phyloP scores from a whole-genome alignment of 2,113 vertebrate genomes.

The Cheilinus undulatus region DNA sequence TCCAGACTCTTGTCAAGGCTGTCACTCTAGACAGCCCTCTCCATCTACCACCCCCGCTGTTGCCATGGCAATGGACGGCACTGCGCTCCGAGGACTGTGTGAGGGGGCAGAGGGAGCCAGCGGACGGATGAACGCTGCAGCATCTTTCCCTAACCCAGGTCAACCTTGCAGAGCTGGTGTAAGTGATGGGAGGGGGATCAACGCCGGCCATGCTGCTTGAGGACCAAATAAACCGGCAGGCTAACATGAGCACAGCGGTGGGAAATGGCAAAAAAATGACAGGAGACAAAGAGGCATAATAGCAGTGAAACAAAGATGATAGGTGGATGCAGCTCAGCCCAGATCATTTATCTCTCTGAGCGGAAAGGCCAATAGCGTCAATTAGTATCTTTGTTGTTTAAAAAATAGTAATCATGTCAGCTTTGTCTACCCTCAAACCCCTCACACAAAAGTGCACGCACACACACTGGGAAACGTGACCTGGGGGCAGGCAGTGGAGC shows the following conservation, averaged over 20 bases:
- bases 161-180: slow-evolving; percentile 70
- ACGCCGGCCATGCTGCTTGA: slow-evolving; percentile 47
- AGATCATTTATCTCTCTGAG: slow-evolving; percentile 31
- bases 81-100: slow-evolving; percentile 72
- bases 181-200: slow-evolving; percentile 64
- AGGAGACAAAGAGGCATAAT: not conserved
- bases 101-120: slow-evolving; percentile 75
- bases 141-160: slow-evolving; percentile 80
- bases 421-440: slow-evolving; percentile 34
- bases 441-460: slow-evolving; percentile 33
- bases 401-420: slow-evolving; percentile 33
- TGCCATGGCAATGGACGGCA: slow-evolving; percentile 79
- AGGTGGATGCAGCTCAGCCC: slow-evolving; percentile 38
- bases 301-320: slow-evolving; percentile 50
- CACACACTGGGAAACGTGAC: slow-evolving; percentile 71
- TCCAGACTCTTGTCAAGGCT: slow-evolving; percentile 83
- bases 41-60: slow-evolving; percentile 79
- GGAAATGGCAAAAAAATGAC: slow-evolving; percentile 22
- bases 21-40: slow-evolving; percentile 83
- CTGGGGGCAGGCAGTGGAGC: slow-evolving; percentile 73
- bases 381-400: slow-evolving; percentile 6
- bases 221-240: slow-evolving; percentile 51
- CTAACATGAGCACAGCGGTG: slow-evolving; percentile 18
- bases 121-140: slow-evolving; percentile 74
- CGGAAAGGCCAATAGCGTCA: slow-evolving; percentile 15